These are phyloP conservation scores for Stegana nigrithorax DNA, from an alignment of 2,888 invertebrate genomes.

Conservation along the genomic window DNA sequence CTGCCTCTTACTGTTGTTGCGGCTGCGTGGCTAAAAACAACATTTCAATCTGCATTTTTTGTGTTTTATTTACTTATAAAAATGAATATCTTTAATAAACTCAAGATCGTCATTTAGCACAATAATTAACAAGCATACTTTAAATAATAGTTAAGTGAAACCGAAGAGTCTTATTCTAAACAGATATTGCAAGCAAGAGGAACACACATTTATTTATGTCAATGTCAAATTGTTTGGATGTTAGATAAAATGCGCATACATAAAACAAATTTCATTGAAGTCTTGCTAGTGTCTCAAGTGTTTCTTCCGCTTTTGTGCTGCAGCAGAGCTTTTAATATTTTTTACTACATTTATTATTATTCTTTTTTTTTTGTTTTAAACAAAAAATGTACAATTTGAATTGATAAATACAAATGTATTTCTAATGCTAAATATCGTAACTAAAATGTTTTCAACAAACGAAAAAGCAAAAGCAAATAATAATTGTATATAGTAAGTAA, in stretches of 20 bases:
- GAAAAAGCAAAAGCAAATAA: not conserved
- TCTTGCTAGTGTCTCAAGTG: not conserved
- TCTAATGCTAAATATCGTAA: not conserved
- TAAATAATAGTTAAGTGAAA: too few species aligned
- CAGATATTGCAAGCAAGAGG: too few species aligned
- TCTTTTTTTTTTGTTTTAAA: too few species aligned
- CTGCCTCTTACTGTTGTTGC: too few species aligned
- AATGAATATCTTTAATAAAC: not conserved
- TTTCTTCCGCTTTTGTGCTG: not conserved
- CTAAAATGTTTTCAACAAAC: too few species aligned
- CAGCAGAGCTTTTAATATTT: not conserved
- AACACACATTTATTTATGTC: not conserved
- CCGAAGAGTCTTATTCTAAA: too few species aligned
- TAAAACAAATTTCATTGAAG: not conserved
- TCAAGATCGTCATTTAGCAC: too few species aligned
- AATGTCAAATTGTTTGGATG: not conserved
- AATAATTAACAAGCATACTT: too few species aligned
- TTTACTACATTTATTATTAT: too few species aligned
- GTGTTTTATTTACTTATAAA: not conserved
- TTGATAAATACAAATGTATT: not conserved
- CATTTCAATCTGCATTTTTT: not conserved
- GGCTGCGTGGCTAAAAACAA: too few species aligned
- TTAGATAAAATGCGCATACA: not conserved
- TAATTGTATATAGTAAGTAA: not conserved
- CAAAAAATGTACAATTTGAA: not conserved